phyloP scores from a whole-genome alignment of 1,140 invertebrate genomes.

The Potamilus streckersoni region DNA sequence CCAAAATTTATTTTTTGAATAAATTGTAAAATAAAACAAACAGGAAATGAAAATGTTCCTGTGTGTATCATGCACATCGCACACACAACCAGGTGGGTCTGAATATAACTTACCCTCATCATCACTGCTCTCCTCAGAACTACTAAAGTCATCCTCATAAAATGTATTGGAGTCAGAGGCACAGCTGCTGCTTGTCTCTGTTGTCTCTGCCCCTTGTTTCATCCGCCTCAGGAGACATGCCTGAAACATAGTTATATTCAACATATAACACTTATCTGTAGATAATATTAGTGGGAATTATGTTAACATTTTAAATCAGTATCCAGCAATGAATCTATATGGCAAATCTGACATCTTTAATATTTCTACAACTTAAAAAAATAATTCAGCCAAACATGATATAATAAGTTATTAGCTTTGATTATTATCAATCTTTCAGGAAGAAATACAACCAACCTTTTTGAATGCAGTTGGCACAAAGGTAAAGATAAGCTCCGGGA shows the following conservation, averaged over 20 bases:
- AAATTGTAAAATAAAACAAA: too few species aligned
- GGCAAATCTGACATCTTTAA: too few species aligned
- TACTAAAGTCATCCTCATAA: constrained; percentile 90
- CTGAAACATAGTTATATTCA: constrained; percentile 29
- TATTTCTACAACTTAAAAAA: too few species aligned
- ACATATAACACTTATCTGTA: neutral
- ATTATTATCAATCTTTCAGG: too few species aligned
- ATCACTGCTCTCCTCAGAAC: constrained; percentile 87
- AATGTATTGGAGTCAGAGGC: constrained; percentile 92
- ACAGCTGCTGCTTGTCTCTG: constrained; percentile 71
- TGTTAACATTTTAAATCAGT: too few species aligned
- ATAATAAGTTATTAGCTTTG: too few species aligned
- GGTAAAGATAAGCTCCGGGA: constrained; percentile 86
- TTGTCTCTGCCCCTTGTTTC: constrained; percentile 54
- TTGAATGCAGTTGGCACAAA: constrained; percentile 88
- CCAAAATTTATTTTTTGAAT: too few species aligned
- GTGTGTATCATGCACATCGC: too few species aligned
- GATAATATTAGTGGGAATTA: too few species aligned
- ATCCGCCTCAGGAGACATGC: constrained; percentile 52
- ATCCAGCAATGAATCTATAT: too few species aligned
- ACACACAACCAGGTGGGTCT: neutral
- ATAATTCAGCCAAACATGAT: too few species aligned
- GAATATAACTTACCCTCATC: constrained; percentile 77
- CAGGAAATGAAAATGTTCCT: too few species aligned
- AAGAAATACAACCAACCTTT: constrained; percentile 72